A percentile compares a stretch with the other conserved stretches of the same genome.
Evolutionary conservation across 2,888 invertebrate species (phyloP).

Genomic region (Polydrusus tereticollis): DNA sequence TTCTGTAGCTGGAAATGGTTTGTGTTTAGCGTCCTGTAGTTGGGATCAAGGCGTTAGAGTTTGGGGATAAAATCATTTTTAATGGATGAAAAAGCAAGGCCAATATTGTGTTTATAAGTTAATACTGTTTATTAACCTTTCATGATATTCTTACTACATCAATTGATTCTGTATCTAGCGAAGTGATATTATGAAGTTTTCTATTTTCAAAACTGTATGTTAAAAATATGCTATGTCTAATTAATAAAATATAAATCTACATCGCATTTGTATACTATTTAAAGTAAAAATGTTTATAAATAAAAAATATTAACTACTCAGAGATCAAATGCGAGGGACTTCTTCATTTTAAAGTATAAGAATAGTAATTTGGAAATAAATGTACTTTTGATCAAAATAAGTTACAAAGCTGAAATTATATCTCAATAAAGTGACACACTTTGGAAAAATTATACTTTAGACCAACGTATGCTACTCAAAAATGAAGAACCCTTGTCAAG

Average conservation of each 20-base stretch:
- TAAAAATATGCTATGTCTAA: neutral
- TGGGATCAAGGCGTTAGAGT: constrained; percentile 92
- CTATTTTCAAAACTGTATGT: neutral
- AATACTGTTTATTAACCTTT: constrained; percentile 12
- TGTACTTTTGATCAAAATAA: too few species aligned
- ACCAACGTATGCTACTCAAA: too few species aligned
- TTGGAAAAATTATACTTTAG: too few species aligned
- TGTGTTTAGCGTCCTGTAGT: constrained; percentile 89
- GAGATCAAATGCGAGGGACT: too few species aligned
- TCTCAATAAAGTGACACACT: too few species aligned
- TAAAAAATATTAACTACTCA: neutral
- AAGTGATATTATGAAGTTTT: neutral
- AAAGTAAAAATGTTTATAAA: neutral
- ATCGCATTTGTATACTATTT: constrained; percentile 2
- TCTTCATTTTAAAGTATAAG: too few species aligned
- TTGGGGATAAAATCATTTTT: constrained; percentile 78
- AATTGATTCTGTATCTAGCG: neutral
- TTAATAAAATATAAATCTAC: constrained; percentile 16
- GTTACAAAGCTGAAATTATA: too few species aligned
- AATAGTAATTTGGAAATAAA: too few species aligned
- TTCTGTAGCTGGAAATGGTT: constrained; percentile 84
- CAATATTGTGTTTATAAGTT: neutral
- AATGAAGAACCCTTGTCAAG: too few species aligned
- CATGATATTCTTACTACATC: neutral
- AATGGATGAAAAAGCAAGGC: neutral